phyloP scores from a whole-genome alignment of 1,140 invertebrate species.

The Liolophura sinensis region DNA sequence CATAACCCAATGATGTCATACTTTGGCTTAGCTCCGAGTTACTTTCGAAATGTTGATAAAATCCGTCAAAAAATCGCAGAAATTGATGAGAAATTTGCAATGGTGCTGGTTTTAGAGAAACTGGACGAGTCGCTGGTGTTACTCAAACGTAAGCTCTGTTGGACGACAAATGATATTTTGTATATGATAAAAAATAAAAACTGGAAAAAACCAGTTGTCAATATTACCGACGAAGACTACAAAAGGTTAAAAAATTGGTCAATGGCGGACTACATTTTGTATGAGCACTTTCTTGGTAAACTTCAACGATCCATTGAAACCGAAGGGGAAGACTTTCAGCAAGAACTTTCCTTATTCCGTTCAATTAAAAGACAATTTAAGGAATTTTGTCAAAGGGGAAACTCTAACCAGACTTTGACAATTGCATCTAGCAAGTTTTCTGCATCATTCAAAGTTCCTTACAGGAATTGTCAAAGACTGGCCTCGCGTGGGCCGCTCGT shows the following conservation, averaged over 20 bases:
- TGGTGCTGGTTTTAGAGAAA: slow-evolving; percentile 46
- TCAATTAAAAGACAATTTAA: slow-evolving; percentile 23
- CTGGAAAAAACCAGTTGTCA: slow-evolving; percentile 15
- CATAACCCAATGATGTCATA: slow-evolving; percentile 41
- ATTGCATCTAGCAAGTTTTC: no score
- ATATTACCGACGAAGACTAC: slow-evolving; percentile 20
- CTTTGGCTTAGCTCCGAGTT: slow-evolving; percentile 28
- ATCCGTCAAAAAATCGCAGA: slow-evolving; percentile 28
- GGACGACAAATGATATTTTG: slow-evolving; percentile 46
- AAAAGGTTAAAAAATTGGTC: slow-evolving; percentile 22
- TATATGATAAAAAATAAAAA: slow-evolving; percentile 40
- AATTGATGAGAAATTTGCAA: slow-evolving; percentile 33
- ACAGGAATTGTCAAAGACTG: no score
- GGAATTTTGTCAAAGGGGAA: slow-evolving; percentile 17
- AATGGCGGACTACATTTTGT: slow-evolving; percentile 37
- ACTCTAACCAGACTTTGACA: no score
- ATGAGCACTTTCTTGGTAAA: slow-evolving; percentile 28
- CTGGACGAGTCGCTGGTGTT: slow-evolving; percentile 49
- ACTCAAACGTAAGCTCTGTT: slow-evolving; percentile 41
- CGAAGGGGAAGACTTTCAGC: slow-evolving; percentile 23
- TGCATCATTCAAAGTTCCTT: no score
- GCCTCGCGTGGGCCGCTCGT: no score
- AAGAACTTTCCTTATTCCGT: slow-evolving; percentile 36
- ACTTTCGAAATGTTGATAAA: slow-evolving; percentile 19
- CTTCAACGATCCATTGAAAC: slow-evolving; percentile 24